Evolutionary conservation across 1,140 invertebrate genomes (phyloP).

Genomic region (Cherax quadricarinatus): DNA sequence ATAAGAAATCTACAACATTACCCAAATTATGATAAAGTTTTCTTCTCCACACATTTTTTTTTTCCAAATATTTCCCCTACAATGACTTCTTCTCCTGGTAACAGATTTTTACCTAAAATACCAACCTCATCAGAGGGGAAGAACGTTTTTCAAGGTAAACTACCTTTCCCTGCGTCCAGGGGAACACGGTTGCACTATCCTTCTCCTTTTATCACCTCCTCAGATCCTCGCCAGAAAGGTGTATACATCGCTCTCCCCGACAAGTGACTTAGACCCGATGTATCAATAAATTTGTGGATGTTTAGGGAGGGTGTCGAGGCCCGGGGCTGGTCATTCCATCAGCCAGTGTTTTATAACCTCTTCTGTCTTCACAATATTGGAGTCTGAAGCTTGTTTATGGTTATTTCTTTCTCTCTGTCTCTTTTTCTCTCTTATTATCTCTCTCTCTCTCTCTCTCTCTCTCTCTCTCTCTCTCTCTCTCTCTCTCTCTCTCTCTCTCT

Average conservation of each 20-base stretch:
- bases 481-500: not conserved
- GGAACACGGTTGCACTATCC: not conserved
- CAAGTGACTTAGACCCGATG: not conserved
- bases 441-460: no score
- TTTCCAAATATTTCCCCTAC: no score
- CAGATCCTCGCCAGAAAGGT: not conserved
- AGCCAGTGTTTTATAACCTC: not conserved
- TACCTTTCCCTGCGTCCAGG: not conserved
- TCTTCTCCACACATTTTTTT: no score
- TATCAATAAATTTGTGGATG: not conserved
- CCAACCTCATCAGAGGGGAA: not conserved
- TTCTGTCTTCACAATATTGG: conserved; percentile 1
- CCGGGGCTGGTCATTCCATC: not conserved
- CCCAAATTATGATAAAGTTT: no score
- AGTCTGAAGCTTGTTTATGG: not conserved
- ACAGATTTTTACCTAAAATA: not conserved
- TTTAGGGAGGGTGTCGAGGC: not conserved
- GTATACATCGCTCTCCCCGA: not conserved
- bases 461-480: no score
- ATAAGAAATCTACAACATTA: no score
- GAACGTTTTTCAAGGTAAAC: not conserved
- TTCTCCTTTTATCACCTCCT: conserved; percentile 9
- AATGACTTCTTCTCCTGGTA: no score
- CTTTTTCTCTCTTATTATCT: not conserved
- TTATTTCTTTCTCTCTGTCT: not conserved